Base-by-base conservation (phyloP, 2,888 invertebrate genomes). In the Deilephila elpenor region DNA sequence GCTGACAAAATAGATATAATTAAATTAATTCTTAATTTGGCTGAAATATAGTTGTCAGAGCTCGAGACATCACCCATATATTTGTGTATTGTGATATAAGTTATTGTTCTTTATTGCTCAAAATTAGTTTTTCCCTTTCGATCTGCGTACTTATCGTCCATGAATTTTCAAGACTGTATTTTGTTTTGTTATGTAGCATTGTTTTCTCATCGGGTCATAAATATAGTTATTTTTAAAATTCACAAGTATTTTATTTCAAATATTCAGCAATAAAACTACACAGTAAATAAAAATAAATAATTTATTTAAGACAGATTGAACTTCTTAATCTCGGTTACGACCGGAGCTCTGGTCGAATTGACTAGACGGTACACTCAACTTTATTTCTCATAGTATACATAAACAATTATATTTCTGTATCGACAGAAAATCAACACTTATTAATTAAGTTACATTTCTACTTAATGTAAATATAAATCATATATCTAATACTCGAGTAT, bases 401-500 rank as follows among this genome's bases (percentile, higher is more conserved):
- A 92, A 90, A 91, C 87, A 91, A 89, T 89, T 90, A 83, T 80
- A 88, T 91, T 90, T 91, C 93, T 93, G 93, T 91, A 88, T 87
- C 91, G 92, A 93, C 93, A 93, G 93, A 93, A 90, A 89, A 90
- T 91, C 89, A 93, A 94, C 93, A 93, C 93, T 94, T 93, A 93
- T 88, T 90, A 89, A 89, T 91, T 91, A 89, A 83, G 91, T 93
- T 92, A 93, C 88, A 88, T 89, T 86, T 83, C 94, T 94, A 94
- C 93, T 94, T 94, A 94, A 86, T 86, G 85, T 92, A 90, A 91
- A 91, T 89, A 92, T 91, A 91, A 90, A 91, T 92, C 90, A 91
- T 89, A 90, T 88, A 80, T 87, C 94, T 94, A 94, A 94, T 94
- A 94, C 94, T 94, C 94, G 94, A 94, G 94, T 93, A 94, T 94